Percentiles rank a stretch among this genome's conserved stretches.
Evolutionary conservation across 2,113 vertebrate species (phyloP).

Genomic region (Fregata magnificens): DNA sequence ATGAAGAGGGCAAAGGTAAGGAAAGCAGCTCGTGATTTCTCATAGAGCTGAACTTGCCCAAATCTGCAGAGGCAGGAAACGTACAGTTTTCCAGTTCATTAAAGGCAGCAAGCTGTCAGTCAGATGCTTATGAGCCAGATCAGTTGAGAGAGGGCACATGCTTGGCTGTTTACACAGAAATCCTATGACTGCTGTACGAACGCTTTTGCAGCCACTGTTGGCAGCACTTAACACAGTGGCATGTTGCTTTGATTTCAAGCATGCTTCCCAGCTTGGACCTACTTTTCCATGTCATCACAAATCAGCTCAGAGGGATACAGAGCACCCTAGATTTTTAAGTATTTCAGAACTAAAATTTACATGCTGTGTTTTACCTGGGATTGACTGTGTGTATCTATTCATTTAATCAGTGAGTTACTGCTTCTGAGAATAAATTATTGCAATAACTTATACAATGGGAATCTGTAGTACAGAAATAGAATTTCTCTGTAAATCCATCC

Average conservation of each 20-base stretch:
- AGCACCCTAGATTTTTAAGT: neutral
- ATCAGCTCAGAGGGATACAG: neutral
- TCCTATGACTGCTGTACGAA: neutral
- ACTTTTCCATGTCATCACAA: neutral
- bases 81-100: constrained; percentile 44
- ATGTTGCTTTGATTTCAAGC: constrained; percentile 54
- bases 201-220: neutral
- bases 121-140: neutral
- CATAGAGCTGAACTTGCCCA: neutral
- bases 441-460: neutral
- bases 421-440: neutral
- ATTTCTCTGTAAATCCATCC: neutral
- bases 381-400: neutral
- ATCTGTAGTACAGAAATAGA: neutral
- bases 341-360: neutral
- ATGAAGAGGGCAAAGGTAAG: neutral
- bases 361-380: neutral
- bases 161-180: constrained; percentile 58
- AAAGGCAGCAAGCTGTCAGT: constrained; percentile 61
- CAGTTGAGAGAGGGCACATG: constrained; percentile 23
- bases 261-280: neutral
- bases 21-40: neutral
- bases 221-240: constrained; percentile 42
- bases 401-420: neutral
- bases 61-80: neutral